phyloP scores from a whole-genome alignment of 2,888 invertebrate species.

The Agrotis segetum region DNA sequence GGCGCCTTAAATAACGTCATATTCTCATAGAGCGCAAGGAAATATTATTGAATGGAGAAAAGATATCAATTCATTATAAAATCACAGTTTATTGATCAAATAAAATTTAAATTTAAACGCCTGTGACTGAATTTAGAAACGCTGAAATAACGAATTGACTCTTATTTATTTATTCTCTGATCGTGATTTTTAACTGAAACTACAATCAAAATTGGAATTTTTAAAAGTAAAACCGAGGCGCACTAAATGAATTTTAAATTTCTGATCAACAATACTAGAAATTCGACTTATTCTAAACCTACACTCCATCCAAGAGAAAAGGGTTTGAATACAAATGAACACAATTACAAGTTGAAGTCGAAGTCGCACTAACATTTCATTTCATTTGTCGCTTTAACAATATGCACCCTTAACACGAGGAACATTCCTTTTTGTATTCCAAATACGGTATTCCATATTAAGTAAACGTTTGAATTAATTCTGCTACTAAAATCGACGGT shows the following conservation, averaged over 20 bases:
- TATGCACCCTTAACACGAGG: constrained; percentile 35
- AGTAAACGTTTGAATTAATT: constrained; percentile 63
- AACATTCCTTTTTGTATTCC: constrained; percentile 25
- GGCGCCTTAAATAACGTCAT: constrained; percentile 33
- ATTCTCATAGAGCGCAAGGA: constrained; percentile 24
- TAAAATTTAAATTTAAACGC: not conserved
- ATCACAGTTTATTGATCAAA: constrained; percentile 1
- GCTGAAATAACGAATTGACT: no score
- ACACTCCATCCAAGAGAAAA: not conserved
- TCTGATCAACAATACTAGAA: not conserved
- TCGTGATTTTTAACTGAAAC: not conserved
- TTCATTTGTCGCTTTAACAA: constrained; percentile 23
- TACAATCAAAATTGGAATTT: not conserved
- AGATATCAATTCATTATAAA: constrained; percentile 3
- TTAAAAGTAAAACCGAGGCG: not conserved
- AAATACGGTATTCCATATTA: constrained; percentile 43
- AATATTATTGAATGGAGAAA: not conserved
- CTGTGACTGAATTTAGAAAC: no score
- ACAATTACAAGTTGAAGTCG: constrained; percentile 15
- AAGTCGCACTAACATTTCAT: constrained; percentile 18
- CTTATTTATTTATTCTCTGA: not conserved
- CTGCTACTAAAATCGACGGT: constrained; percentile 43
- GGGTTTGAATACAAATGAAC: constrained; percentile 21
- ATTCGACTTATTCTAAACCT: not conserved
- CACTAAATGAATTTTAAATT: not conserved